Evolutionary conservation across 2,113 vertebrate genomes (phyloP), one percentile per base, ranked within the genome.

Genomic region (Dicentrarchus labrax): DNA sequence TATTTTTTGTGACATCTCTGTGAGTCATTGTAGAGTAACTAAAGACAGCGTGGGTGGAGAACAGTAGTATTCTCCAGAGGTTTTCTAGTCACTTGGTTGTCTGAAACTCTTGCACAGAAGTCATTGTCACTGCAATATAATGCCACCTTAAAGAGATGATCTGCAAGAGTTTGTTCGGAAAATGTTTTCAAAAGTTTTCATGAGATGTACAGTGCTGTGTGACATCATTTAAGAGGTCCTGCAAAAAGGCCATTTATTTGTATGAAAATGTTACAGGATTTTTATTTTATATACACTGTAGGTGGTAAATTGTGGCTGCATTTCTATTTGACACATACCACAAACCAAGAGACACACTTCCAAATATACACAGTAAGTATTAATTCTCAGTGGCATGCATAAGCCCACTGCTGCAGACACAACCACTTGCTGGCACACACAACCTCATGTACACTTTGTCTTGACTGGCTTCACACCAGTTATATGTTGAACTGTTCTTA

Each of bases 41-140:
- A 61, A 24, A 89, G 82, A 47, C 65, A 66, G 71, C 6, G 77
- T 81, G 65, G 82, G 87, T 48, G 66, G 84, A 84, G 86, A 88
- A 84, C 53, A 60, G 39, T 15, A 41, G 60, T 43, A 51, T 73
- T 80, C 88, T 70, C 84, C 38, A 30, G 76, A 70, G 76, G 24
- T 53, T 80, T 70, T 68, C 10, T 22, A 47, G 59, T 64, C 76
- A 54, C 57, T 76, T 72, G 57, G 50, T 53, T 84, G 69, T 88
- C 73, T 89, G 51, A 76, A 8, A 50, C 73, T 60, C 39, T 30
- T 54, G 66, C 78, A 59, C 71, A 71, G n/a, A 85, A 45, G 76
- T 76, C 56, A 56, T 43, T 64, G 69, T 65, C 36, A 47, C 75
- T 74, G 83, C 60, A 78, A 30, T 71, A 38, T 53, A 85, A 85